Evolutionary conservation across 2,888 invertebrate species (phyloP).

Genomic region (Tipula helvola): DNA sequence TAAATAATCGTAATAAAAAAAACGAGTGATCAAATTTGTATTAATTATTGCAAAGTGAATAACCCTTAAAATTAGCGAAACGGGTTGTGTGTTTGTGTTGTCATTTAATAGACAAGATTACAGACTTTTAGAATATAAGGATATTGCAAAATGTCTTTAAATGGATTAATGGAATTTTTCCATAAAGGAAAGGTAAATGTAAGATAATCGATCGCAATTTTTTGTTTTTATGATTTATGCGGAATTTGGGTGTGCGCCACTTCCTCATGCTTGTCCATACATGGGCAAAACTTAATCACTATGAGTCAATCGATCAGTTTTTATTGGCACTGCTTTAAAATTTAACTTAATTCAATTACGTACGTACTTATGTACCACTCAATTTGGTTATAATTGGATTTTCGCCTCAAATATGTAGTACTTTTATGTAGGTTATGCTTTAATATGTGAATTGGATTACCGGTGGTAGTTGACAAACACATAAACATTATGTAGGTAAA

Average conservation of each 20-base stretch:
- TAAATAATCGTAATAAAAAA: not conserved
- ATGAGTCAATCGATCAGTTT: not conserved
- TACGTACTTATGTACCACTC: not conserved
- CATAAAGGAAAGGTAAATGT: slow-evolving; percentile 59
- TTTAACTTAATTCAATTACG: not conserved
- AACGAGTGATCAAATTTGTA: not conserved
- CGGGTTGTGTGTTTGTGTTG: not conserved
- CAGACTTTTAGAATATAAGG: not conserved
- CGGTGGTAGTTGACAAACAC: not conserved
- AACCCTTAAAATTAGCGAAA: not conserved
- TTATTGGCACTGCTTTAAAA: not conserved
- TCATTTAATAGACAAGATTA: not conserved
- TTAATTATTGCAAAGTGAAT: not conserved
- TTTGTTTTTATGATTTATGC: not conserved
- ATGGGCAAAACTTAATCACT: not conserved
- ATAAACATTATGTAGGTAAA: not conserved
- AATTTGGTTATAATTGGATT: not conserved
- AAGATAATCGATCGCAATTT: not conserved
- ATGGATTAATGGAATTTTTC: slow-evolving; percentile 63
- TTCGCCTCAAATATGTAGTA: not conserved
- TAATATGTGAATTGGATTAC: not conserved
- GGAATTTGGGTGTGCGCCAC: not conserved
- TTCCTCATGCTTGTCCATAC: not conserved
- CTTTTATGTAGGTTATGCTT: not conserved
- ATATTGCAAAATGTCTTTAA: slow-evolving; percentile 43